Conservation (phyloP, 2,113 vertebrate genomes). For the Mesitornis unicolor region DNA sequence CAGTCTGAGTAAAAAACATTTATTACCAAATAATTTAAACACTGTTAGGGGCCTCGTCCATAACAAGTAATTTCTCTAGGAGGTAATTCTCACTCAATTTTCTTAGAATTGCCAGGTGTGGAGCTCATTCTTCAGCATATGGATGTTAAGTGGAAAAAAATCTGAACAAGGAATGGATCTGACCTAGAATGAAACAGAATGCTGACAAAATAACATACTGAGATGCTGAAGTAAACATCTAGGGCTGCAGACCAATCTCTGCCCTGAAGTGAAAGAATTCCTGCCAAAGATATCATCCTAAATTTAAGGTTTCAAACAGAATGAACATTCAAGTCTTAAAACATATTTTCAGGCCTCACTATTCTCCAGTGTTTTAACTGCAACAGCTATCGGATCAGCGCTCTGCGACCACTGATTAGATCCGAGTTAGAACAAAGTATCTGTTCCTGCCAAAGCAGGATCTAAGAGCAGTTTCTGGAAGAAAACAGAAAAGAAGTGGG, state of each 20-base stretch:
- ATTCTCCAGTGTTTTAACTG: neutral
- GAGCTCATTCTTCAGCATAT: neutral
- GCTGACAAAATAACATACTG: neutral
- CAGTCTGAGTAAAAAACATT: neutral
- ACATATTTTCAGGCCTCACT: neutral
- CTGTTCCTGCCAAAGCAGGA: neutral
- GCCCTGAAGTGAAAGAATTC: neutral
- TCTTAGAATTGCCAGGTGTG: neutral
- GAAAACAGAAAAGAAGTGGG: neutral
- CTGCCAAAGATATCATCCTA: neutral
- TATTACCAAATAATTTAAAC: neutral
- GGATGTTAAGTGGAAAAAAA: neutral
- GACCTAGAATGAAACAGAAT: neutral
- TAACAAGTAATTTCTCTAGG: neutral
- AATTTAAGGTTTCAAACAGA: neutral
- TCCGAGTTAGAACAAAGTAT: neutral
- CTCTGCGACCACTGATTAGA: neutral
- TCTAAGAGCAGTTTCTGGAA: neutral
- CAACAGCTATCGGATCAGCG: neutral
- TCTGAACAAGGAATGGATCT: neutral
- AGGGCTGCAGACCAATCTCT: neutral
- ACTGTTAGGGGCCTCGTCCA: neutral
- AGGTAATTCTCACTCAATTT: neutral
- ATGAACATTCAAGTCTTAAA: neutral
- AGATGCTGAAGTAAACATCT: slow-evolving; percentile 18